These are phyloP conservation scores for Hypsibius dujardini DNA, from an alignment of 1,140 invertebrate genomes.

Conservation along the genomic window DNA sequence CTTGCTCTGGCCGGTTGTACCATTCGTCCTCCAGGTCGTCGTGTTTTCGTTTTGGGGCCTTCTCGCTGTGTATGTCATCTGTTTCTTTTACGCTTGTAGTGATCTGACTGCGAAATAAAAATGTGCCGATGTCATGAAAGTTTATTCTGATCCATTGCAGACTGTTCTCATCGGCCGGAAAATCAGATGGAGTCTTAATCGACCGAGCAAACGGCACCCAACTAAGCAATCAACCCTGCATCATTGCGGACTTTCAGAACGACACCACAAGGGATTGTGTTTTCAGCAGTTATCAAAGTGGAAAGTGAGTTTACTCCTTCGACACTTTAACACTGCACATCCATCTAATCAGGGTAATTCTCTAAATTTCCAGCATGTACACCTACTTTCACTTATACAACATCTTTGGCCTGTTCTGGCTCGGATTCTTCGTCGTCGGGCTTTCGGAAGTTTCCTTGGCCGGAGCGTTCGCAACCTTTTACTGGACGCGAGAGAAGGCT, in stretches of 20 bases:
- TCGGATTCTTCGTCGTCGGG: slow-evolving; percentile 34
- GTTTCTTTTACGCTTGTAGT: too few species aligned
- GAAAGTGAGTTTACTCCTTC: neutral
- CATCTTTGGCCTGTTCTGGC: slow-evolving; percentile 5
- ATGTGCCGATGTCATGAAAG: too few species aligned
- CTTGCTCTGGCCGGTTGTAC: slow-evolving; percentile 71
- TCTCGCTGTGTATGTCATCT: slow-evolving; percentile 46
- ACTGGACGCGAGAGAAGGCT: slow-evolving; percentile 37
- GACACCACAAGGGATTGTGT: neutral
- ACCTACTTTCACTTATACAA: neutral
- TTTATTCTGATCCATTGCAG: neutral
- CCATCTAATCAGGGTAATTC: neutral
- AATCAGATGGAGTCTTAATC: neutral
- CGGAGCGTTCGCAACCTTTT: slow-evolving; percentile 37
- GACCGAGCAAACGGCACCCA: too few species aligned
- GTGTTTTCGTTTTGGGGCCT: slow-evolving; percentile 51
- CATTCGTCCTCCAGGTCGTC: slow-evolving; percentile 59
- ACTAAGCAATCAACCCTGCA: too few species aligned
- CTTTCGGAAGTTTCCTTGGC: slow-evolving; percentile 36
- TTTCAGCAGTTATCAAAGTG: neutral
- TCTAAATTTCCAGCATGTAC: neutral
- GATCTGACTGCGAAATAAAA: neutral
- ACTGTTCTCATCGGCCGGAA: neutral
- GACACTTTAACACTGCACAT: neutral
- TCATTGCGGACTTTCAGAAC: neutral